A percentile compares a stretch with the other conserved stretches of the same genome.
Conservation (phyloP, 2,888 invertebrate species). For the Brassicogethes aeneus region DNA sequence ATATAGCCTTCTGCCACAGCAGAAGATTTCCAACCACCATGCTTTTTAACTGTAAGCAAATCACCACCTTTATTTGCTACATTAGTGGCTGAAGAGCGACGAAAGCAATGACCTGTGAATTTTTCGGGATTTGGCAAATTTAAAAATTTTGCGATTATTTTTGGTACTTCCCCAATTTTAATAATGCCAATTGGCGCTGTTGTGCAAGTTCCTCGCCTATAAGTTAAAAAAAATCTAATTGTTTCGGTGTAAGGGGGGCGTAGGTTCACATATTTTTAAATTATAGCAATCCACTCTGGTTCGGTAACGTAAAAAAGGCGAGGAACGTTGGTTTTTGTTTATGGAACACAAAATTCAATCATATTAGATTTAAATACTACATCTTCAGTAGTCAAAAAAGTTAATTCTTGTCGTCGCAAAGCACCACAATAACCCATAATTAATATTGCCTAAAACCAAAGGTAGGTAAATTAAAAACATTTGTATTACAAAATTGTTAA, state of each 20-base stretch:
- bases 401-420: slow-evolving; percentile 4
- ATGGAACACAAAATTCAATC: neutral
- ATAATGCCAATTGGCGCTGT: slow-evolving; percentile 2
- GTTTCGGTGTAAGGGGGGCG: neutral
- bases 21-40: too few relatives aligned
- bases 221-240: neutral
- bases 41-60: too few relatives aligned
- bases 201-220: neutral
- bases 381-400: slow-evolving; percentile 2
- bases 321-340: neutral
- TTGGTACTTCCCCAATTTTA: slow-evolving; percentile 5
- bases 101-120: slow-evolving; percentile 6
- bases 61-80: slow-evolving; percentile 1
- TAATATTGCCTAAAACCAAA: slow-evolving; percentile 3
- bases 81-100: slow-evolving; percentile 2
- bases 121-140: slow-evolving; percentile 1
- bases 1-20: too few relatives aligned
- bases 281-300: neutral
- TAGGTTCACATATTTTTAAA: neutral
- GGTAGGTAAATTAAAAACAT: too few relatives aligned
- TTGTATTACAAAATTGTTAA: too few relatives aligned
- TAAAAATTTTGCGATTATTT: slow-evolving; percentile 4
- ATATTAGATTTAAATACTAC: neutral
- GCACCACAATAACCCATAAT: slow-evolving; percentile 4
- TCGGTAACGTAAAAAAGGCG: neutral